phyloP scores from a whole-genome alignment of 1,140 invertebrate genomes.

The Mercenaria mercenaria region DNA sequence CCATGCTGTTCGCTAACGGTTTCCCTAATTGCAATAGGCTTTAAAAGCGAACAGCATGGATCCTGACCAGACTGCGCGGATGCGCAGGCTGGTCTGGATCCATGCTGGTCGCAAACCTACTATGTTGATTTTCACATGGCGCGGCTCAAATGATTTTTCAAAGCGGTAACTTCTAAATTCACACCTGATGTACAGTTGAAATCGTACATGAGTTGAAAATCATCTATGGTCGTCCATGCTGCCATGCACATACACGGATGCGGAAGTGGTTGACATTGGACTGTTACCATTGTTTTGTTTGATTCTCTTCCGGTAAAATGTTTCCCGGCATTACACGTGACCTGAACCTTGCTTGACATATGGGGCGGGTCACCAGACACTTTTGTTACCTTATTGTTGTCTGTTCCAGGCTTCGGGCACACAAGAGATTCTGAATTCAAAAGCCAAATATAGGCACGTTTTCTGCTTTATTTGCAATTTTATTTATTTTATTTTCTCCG shows the following conservation, averaged over 20 bases:
- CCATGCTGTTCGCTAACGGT: too few species aligned
- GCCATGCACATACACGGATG: slow-evolving; percentile 51
- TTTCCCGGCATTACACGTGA: slow-evolving; percentile 38
- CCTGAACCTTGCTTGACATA: slow-evolving; percentile 30
- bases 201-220: slow-evolving; percentile 36
- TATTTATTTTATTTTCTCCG: too few species aligned
- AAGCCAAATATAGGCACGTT: too few species aligned
- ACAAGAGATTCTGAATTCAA: slow-evolving; percentile 14
- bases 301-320: background rate
- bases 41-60: too few species aligned
- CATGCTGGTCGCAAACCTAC: too few species aligned
- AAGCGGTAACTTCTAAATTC: too few species aligned
- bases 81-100: too few species aligned
- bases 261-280: slow-evolving; percentile 15
- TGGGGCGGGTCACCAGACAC: slow-evolving; percentile 4
- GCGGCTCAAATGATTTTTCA: too few species aligned
- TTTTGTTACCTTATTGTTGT: background rate
- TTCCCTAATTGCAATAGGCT: too few species aligned
- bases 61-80: too few species aligned
- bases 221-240: background rate
- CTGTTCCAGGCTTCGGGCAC: background rate
- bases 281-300: background rate
- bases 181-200: slow-evolving; percentile 47
- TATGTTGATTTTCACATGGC: too few species aligned
- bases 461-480: too few species aligned